These are phyloP conservation scores for Drosophila tsacasi DNA, from an alignment of 1,140 invertebrate genomes.

Conservation along the genomic window DNA sequence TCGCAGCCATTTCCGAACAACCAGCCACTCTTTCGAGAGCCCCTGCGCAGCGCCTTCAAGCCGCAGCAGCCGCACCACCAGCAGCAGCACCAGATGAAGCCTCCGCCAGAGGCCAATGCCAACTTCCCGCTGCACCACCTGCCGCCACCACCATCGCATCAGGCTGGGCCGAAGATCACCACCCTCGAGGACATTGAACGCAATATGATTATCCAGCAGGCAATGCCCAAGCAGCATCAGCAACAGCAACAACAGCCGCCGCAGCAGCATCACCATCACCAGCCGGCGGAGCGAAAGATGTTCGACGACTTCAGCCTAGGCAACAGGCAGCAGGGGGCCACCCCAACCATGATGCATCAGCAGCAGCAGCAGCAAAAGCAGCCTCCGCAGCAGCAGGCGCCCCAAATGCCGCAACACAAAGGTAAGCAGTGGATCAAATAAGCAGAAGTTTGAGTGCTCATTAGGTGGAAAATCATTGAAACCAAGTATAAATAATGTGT, in stretches of 20 bases:
- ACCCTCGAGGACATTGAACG: constrained; percentile 84
- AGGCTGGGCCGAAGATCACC: constrained; percentile 65
- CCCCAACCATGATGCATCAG: constrained; percentile 60
- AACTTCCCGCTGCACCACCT: constrained; percentile 61
- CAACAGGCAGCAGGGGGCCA: constrained; percentile 61
- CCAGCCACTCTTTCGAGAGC: constrained; percentile 65
- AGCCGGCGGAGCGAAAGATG: constrained; percentile 27
- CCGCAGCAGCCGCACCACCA: constrained; percentile 37
- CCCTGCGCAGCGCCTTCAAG: constrained; percentile 70
- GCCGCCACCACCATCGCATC: constrained; percentile 21
- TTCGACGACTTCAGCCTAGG: constrained; percentile 61
- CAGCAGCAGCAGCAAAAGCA: constrained; percentile 30
- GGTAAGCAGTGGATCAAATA: constrained; percentile 33
- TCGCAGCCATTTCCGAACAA: constrained; percentile 47
- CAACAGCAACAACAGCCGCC: constrained; percentile 34
- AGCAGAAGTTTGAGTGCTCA: neutral
- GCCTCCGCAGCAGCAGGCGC: constrained; percentile 40
- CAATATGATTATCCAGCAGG: constrained; percentile 82
- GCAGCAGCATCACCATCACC: constrained; percentile 26
- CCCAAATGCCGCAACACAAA: constrained; percentile 53
- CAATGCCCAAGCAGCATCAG: constrained; percentile 54
- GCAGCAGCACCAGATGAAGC: constrained; percentile 48
- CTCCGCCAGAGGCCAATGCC: constrained; percentile 57
- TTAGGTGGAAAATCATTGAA: neutral
- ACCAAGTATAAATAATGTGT: neutral